Evolutionary conservation across 1,140 invertebrate genomes (phyloP).

Genomic region (Agraylea sexmaculata): DNA sequence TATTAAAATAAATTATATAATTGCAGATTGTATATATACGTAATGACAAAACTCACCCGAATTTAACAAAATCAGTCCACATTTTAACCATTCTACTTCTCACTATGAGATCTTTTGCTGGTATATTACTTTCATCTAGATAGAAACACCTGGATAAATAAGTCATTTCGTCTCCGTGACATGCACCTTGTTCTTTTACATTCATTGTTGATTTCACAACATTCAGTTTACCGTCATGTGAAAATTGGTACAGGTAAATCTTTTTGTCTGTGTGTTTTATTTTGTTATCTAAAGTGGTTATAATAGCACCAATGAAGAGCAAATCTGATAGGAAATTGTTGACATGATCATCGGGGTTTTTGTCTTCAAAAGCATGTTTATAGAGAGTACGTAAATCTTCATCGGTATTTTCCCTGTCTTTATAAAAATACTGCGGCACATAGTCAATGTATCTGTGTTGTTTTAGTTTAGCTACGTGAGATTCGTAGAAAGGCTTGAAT

Average conservation of each 20-base stretch:
- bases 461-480: constrained; percentile 11
- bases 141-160: constrained; percentile 18
- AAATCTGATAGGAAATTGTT: constrained; percentile 34
- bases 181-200: constrained; percentile 27
- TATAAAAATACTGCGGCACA: constrained; percentile 26
- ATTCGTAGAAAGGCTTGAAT: constrained; percentile 16
- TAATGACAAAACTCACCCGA: too few relatives aligned
- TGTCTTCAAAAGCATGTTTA: constrained; percentile 19
- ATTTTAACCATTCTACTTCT: constrained; percentile 25
- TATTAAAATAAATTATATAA: too few relatives aligned
- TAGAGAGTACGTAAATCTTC: constrained; percentile 28
- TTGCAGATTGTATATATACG: too few relatives aligned
- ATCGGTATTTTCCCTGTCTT: constrained; percentile 25
- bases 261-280: constrained; percentile 23
- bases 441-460: constrained; percentile 19
- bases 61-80: constrained; percentile 37
- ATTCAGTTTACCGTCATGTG: constrained; percentile 33
- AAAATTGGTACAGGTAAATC: constrained; percentile 33
- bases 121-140: neutral
- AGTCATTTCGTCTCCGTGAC: constrained; percentile 31
- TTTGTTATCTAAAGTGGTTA: constrained; percentile 20
- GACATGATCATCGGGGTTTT: constrained; percentile 24
- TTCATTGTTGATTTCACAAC: constrained; percentile 25
- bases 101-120: constrained; percentile 14
- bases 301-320: constrained; percentile 31